phyloP scores from a whole-genome alignment of 2,797 vertebrate species.

The Podargus strigoides region DNA sequence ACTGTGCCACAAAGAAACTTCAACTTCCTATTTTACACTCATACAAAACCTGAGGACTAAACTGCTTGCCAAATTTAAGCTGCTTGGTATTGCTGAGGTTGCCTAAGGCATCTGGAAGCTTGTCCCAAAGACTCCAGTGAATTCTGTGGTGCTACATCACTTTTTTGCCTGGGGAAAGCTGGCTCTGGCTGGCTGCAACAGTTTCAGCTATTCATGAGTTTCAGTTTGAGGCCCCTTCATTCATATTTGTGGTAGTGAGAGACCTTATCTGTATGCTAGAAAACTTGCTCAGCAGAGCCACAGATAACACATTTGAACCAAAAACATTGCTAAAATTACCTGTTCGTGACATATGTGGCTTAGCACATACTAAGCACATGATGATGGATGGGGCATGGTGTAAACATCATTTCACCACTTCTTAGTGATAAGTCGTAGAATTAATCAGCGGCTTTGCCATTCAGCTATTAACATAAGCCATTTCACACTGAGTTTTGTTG shows the following conservation, averaged over 20 bases:
- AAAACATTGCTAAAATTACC: background rate
- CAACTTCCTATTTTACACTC: background rate
- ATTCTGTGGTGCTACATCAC: background rate
- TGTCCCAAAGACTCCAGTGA: background rate
- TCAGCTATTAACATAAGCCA: background rate
- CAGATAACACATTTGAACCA: background rate
- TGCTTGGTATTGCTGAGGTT: background rate
- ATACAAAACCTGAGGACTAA: background rate
- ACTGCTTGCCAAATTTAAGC: background rate
- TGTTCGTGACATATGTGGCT: accelerated
- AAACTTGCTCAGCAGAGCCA: background rate
- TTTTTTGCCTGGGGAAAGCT: background rate
- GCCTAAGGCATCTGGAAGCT: background rate
- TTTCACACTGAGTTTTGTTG: background rate
- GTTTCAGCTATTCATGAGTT: background rate
- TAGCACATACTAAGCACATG: accelerated
- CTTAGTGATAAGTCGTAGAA: background rate
- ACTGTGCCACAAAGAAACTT: background rate
- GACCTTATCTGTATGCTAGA: background rate
- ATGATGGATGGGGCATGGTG: background rate
- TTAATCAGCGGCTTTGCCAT: background rate
- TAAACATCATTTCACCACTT: background rate
- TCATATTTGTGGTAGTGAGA: background rate
- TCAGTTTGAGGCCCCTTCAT: background rate
- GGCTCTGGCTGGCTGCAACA: background rate